Conservation (phyloP, 2,113 vertebrate genomes). For the Felis catus region F.catus_Fca126_mat1.0 CM031414.1:97121001-97121500, state of each 20-base stretch:
- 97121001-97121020: background rate
- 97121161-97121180: background rate
- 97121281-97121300: background rate
- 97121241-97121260: background rate
- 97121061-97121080: background rate
- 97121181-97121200: background rate
- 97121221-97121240: background rate
- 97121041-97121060: background rate
- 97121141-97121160: background rate
- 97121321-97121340: constrained; percentile 48
- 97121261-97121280: background rate
- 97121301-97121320: background rate
- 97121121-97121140: background rate
- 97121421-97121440: constrained; percentile 55
- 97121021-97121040: background rate
- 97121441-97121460: constrained; percentile 32
- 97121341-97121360: constrained; percentile 64
- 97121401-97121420: constrained; percentile 31
- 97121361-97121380: constrained; percentile 72
- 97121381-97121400: constrained; percentile 78
- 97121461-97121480: constrained; percentile 55
- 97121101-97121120: background rate
- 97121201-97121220: background rate
- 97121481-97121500: constrained; percentile 52
- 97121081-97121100: background rate